Percentiles rank a stretch among this genome's conserved stretches.
These are phyloP conservation scores for Microplitis deprimator DNA, from an alignment of 2,888 invertebrate species.

Conservation along the genomic window DNA sequence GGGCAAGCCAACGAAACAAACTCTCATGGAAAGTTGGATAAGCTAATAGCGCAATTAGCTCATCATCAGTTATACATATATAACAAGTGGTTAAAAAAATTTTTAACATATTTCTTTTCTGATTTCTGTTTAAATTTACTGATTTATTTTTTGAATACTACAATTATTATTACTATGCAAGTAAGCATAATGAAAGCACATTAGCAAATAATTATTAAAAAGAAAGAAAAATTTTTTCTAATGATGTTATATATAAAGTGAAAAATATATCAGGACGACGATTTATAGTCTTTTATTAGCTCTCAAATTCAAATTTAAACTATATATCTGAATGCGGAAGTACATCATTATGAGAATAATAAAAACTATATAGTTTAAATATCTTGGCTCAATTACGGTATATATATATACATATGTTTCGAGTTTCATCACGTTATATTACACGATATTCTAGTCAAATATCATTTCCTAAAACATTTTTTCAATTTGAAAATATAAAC, in stretches of 20 bases:
- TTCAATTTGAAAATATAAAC: neutral
- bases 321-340: conserved; percentile 17
- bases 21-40: neutral
- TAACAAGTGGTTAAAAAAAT: neutral
- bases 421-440: neutral
- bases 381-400: conserved; percentile 27
- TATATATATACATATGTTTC: conserved; percentile 14
- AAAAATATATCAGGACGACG: neutral
- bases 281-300: neutral
- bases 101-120: neutral
- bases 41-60: neutral
- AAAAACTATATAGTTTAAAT: neutral
- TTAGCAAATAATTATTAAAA: neutral
- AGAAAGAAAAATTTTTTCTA: neutral
- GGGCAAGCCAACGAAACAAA: conserved; percentile 51
- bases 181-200: conserved; percentile 2
- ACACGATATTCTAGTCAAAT: neutral
- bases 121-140: conserved; percentile 23
- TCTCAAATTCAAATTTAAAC: neutral
- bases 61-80: neutral
- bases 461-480: neutral
- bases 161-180: neutral
- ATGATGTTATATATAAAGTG: neutral
- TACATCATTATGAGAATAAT: neutral
- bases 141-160: conserved; percentile 13